Conservation (phyloP, 1,140 invertebrate species). For the Coelopa frigida region DNA sequence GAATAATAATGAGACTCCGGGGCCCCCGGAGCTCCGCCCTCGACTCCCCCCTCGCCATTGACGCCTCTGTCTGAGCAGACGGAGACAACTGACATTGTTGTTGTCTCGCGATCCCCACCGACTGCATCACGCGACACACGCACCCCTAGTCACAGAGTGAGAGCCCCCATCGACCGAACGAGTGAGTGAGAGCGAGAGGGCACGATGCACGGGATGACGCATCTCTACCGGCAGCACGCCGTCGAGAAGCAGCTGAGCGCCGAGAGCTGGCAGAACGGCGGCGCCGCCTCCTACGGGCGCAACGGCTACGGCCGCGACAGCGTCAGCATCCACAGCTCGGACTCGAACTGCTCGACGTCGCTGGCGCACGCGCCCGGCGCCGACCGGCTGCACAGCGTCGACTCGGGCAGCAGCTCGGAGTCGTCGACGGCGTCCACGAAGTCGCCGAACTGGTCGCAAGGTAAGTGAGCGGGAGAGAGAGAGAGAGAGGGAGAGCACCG, state of each 20-base stretch:
- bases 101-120: too few relatives aligned
- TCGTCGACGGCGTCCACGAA: constrained; percentile 33
- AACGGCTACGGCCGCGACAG: constrained; percentile 21
- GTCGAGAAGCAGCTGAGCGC: constrained; percentile 40
- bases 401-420: constrained; percentile 21
- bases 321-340: constrained; percentile 14
- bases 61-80: too few relatives aligned
- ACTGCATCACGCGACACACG: too few relatives aligned
- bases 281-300: constrained; percentile 5
- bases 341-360: constrained; percentile 2
- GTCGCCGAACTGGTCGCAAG: constrained; percentile 25
- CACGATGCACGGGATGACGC: constrained; percentile 41
- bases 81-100: too few relatives aligned
- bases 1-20: too few relatives aligned
- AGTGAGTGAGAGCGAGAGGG: neutral
- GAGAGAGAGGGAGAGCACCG: too few relatives aligned
- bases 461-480: constrained; percentile 14
- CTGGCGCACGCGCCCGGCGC: constrained; percentile 1
- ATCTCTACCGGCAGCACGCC: constrained; percentile 42
- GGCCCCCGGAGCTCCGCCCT: too few relatives aligned
- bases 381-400: constrained; percentile 26
- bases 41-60: too few relatives aligned
- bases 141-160: too few relatives aligned
- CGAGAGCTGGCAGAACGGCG: constrained; percentile 34
- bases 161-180: too few relatives aligned